Percentiles rank a stretch among this genome's conserved stretches.
Conservation (phyloP, 2,888 invertebrate genomes). For the Craniophora ligustri region DNA sequence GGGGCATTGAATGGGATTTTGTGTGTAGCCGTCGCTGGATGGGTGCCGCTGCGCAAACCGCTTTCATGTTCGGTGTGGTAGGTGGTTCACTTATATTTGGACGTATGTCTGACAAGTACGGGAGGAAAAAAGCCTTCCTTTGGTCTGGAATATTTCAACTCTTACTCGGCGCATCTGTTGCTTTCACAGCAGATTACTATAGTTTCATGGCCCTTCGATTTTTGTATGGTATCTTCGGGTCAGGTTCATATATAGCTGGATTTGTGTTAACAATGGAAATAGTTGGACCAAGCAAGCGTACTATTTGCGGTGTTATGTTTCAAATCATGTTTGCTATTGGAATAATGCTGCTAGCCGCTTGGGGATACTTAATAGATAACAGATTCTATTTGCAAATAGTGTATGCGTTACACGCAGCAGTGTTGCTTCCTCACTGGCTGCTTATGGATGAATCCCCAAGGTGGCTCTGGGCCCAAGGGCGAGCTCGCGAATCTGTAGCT, state of each 20-base stretch:
- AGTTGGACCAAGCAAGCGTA: slow-evolving; percentile 93
- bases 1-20: slow-evolving; percentile 94
- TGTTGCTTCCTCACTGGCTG: slow-evolving; percentile 94
- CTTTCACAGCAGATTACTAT: slow-evolving; percentile 92
- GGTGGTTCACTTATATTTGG: slow-evolving; percentile 93
- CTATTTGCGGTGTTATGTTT: slow-evolving; percentile 94
- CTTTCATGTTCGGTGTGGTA: slow-evolving; percentile 95
- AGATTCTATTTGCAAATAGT: slow-evolving; percentile 92
- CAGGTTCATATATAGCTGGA: slow-evolving; percentile 92
- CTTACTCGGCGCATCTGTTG: slow-evolving; percentile 91
- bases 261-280: slow-evolving; percentile 94
- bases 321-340: slow-evolving; percentile 94
- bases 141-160: slow-evolving; percentile 93
- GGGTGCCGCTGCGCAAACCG: slow-evolving; percentile 93
- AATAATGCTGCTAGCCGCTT: slow-evolving; percentile 94
- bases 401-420: slow-evolving; percentile 92
- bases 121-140: slow-evolving; percentile 93
- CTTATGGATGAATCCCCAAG: slow-evolving; percentile 96
- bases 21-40: slow-evolving; percentile 94
- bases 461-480: slow-evolving; percentile 96
- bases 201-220: slow-evolving; percentile 91
- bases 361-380: slow-evolving; percentile 94
- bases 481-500: slow-evolving; percentile 91
- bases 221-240: slow-evolving; percentile 94
- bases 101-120: slow-evolving; percentile 93